A percentile compares a stretch with the other conserved stretches of the same genome.
phyloP scores from a whole-genome alignment of 1,140 invertebrate genomes.

The Drosophila repletoides region DNA sequence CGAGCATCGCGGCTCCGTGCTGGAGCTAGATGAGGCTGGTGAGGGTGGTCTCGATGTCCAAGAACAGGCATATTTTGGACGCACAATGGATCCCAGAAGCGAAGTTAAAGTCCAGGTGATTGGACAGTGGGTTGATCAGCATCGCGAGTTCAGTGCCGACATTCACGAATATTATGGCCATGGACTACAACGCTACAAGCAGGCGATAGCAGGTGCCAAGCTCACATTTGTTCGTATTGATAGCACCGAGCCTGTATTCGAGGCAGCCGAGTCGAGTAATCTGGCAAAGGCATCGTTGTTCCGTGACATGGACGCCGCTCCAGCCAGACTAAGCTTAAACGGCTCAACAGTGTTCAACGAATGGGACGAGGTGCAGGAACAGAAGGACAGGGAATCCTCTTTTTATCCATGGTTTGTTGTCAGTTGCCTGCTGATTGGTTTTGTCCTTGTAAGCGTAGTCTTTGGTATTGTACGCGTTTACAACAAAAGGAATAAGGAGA shows the following conservation, averaged over 20 bases:
- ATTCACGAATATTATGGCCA: slow-evolving; percentile 73
- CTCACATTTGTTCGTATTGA: slow-evolving; percentile 68
- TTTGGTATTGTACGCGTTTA: slow-evolving; percentile 54
- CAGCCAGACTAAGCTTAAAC: slow-evolving; percentile 27
- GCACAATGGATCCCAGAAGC: slow-evolving; percentile 66
- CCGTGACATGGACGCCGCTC: slow-evolving; percentile 20
- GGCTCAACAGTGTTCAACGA: slow-evolving; percentile 30
- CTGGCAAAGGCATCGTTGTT: slow-evolving; percentile 59
- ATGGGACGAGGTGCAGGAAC: no score
- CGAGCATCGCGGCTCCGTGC: slow-evolving; percentile 63
- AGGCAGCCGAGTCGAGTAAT: slow-evolving; percentile 62
- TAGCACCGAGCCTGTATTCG: slow-evolving; percentile 66
- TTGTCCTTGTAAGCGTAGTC: slow-evolving; percentile 40
- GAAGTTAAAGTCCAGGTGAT: slow-evolving; percentile 69
- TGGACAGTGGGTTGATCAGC: slow-evolving; percentile 74
- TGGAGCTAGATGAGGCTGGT: slow-evolving; percentile 59
- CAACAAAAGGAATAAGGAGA: slow-evolving; percentile 43
- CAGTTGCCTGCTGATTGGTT: slow-evolving; percentile 50
- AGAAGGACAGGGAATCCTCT: slow-evolving; percentile 21
- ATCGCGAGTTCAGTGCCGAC: slow-evolving; percentile 66
- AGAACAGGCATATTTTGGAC: slow-evolving; percentile 68
- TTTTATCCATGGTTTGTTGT: slow-evolving; percentile 74
- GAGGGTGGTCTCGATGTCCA: slow-evolving; percentile 66
- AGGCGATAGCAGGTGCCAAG: slow-evolving; percentile 33
- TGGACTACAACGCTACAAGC: slow-evolving; percentile 50